Evolutionary conservation across 1,140 invertebrate species (phyloP).

Genomic region (Theocolax elegans): DNA sequence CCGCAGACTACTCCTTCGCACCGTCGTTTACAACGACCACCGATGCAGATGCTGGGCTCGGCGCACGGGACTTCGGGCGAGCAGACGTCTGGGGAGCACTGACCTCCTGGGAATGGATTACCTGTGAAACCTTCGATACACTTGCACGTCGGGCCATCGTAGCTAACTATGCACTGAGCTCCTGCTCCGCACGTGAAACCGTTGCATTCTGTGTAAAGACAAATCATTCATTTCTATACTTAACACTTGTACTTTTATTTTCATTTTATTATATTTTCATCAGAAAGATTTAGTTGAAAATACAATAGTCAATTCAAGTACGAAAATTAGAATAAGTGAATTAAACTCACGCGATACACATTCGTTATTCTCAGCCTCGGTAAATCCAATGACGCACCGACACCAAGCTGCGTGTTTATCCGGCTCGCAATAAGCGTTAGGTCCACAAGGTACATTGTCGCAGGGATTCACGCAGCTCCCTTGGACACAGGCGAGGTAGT

Average conservation of each 20-base stretch:
- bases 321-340: slow-evolving; percentile 4
- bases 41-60: slow-evolving; percentile 82
- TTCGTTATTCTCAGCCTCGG: slow-evolving; percentile 78
- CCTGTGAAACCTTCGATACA: slow-evolving; percentile 87
- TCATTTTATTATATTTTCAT: too few species aligned
- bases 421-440: slow-evolving; percentile 87
- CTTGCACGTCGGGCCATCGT: slow-evolving; percentile 86
- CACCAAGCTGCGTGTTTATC: slow-evolving; percentile 91
- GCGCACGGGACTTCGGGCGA: slow-evolving; percentile 80
- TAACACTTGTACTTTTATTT: too few species aligned
- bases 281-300: slow-evolving; percentile 5
- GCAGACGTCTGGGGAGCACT: slow-evolving; percentile 83
- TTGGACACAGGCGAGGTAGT: slow-evolving; percentile 80
- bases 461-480: slow-evolving; percentile 86
- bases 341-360: slow-evolving; percentile 79
- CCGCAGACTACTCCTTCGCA: slow-evolving; percentile 88
- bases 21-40: slow-evolving; percentile 84
- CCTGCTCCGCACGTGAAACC: slow-evolving; percentile 82
- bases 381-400: slow-evolving; percentile 84
- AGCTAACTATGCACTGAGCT: slow-evolving; percentile 88
- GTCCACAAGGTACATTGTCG: slow-evolving; percentile 79
- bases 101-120: slow-evolving; percentile 90
- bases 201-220: slow-evolving; percentile 75
- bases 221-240: too few species aligned
- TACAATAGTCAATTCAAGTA: slow-evolving; percentile 30